Base-by-base conservation (phyloP, 1,140 invertebrate species). In the Episyrphus balteatus region DNA sequence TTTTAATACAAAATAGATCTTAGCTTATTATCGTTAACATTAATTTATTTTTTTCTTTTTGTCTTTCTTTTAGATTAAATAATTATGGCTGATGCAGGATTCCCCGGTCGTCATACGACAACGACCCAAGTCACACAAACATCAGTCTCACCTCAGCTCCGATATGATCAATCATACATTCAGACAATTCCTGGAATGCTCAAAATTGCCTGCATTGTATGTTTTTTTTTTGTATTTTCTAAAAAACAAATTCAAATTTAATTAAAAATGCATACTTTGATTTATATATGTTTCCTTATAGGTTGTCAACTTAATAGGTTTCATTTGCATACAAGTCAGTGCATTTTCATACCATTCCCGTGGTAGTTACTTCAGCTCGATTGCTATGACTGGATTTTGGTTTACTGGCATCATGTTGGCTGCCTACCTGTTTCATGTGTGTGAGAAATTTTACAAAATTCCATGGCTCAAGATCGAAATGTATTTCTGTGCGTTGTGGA, bases 401-500 rank as follows among this genome's bases (percentile, higher is more conserved):
- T 82, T 86, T 49, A 89, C 85, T 0, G 79, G 82, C 12, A 82
- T 90, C 38, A 68, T 92, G 13, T 76, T 92, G 14, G 74, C 81
- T 0, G 76, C 92, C 46, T 92, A 92, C 68, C 59, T 90, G 43
- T 88, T 92, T 61, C 88, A 93, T 61, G 75, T 92, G 11, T 75
- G 92, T 49, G 86, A 91, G 60, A 87, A 84, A 62, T 82, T 88
- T 56, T 83, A 83, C 61, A 84, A 79, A 65, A 83, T 93, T 47
- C 89, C 88, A 0, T 94, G 90, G 90, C 61, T 88, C 18, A 84
- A 86, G 66, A 80, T 92, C 57, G 89, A 92, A 72, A 78, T 89
- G 30, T 71, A 77, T 14, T 89, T 82, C 69, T 84, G 83, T 62
- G 69, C 71, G 1, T 39, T 87, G 3, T 86, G 81, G 81, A 74